Evolutionary conservation across 2,888 invertebrate species (phyloP), one percentile per base, ranked within the genome.

Genomic region (Napeogenes inachia): DNA sequence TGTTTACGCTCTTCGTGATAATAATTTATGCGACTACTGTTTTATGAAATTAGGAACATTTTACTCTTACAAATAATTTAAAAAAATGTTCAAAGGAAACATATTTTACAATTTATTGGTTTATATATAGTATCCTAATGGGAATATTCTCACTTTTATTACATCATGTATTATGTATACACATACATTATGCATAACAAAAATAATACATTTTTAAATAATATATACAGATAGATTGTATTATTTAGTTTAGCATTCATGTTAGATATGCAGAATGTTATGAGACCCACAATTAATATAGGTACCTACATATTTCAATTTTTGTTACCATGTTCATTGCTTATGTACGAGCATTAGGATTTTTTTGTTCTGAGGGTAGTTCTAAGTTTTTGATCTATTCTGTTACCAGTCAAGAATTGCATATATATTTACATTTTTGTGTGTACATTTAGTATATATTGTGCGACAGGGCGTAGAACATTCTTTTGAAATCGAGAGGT

Each of bases 391-490:
- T 8, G 45, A 33, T 33, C 33, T 35, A 42, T 45, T 53, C 45
- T 12, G 42, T 45, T 32, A 50, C 42, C 21, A 47, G 10, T 47
- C 12, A 1, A 10, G 13, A n/a, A 55, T 21, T n/a, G 45, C 10
- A 33, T 46, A 35, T 45, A 57, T 21, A 35, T 59, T 47, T 61
- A 50, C 38, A 54, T 61, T 55, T 65, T 54, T 64, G 60, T 63
- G 42, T 57, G 32, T 50, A 58, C 46, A 42, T 59, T 33, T 47
- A 42, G 73, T 82, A 83, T 83, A 83, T 76, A 82, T 75, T 71
- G 73, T 69, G 74, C 58, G 65, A 33, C 67, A 55, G 62, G 54
- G 30, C 57, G 65, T 59, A 38, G 64, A 68, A 66, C 60, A 67
- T 73, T 76, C 76, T 77, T 80, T 78, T 61, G 4, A 62, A 59